phyloP scores from a whole-genome alignment of 2,888 invertebrate genomes.

The Cynaeus angustus region DNA sequence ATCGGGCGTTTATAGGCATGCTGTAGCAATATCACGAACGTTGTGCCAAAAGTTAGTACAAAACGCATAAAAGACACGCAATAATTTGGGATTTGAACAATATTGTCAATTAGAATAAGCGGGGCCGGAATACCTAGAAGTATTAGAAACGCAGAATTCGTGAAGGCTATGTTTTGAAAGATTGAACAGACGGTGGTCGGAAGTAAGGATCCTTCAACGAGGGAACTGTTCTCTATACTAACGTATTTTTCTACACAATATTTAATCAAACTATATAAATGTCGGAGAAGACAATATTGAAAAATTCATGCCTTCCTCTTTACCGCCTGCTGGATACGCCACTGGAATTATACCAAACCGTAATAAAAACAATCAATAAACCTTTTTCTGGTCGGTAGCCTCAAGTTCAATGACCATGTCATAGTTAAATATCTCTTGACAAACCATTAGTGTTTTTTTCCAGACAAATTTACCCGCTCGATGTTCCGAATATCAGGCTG shows the following conservation, averaged over 20 bases:
- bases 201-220: no score
- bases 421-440: background rate
- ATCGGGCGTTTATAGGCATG: constrained; percentile 17
- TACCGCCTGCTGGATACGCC: constrained; percentile 1
- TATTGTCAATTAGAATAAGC: constrained; percentile 31
- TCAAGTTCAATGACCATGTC: constrained; percentile 8
- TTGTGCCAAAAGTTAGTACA: constrained; percentile 40
- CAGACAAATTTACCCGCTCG: background rate
- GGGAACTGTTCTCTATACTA: no score
- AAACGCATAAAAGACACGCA: constrained; percentile 25
- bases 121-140: background rate
- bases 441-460: background rate
- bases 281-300: constrained; percentile 1
- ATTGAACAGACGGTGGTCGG: no score
- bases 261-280: background rate
- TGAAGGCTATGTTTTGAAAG: constrained; percentile 10
- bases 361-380: background rate
- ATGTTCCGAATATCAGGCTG: background rate
- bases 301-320: constrained; percentile 5
- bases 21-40: constrained; percentile 36
- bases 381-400: background rate
- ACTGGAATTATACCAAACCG: background rate
- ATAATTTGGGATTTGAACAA: constrained; percentile 14
- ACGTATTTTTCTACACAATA: background rate
- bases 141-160: constrained; percentile 8